These are phyloP conservation scores for Halcyon smyrnensis DNA, from an alignment of 2,797 vertebrate species.

Conservation along the genomic window DNA sequence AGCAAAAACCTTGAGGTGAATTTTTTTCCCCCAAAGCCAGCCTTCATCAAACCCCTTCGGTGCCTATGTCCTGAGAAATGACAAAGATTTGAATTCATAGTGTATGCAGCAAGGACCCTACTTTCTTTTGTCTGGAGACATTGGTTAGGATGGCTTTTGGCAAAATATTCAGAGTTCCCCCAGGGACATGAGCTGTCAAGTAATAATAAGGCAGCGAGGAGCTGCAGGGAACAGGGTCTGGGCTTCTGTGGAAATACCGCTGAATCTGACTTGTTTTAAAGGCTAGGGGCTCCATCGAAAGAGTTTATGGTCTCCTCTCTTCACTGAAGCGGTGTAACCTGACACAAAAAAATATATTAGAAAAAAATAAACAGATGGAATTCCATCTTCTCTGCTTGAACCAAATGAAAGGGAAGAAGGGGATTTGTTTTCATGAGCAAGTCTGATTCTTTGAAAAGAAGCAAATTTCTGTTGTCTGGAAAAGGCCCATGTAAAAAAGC, in stretches of 20 bases:
- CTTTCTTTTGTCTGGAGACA: conserved; percentile 42
- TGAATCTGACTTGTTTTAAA: background rate
- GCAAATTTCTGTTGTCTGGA: background rate
- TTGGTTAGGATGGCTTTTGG: conserved; percentile 20
- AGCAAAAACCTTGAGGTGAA: background rate
- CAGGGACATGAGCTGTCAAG: conserved; percentile 10
- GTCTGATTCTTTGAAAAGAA: background rate
- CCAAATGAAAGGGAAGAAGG: background rate
- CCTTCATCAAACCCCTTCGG: background rate
- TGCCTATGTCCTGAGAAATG: conserved; percentile 7
- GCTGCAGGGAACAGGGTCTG: background rate
- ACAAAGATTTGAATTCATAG: conserved; percentile 7
- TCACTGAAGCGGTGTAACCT: background rate
- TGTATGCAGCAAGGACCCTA: background rate
- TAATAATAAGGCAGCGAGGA: conserved; percentile 42
- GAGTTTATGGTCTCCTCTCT: background rate
- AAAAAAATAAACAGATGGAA: background rate
- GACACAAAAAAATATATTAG: background rate
- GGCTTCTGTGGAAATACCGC: background rate
- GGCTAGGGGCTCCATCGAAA: background rate
- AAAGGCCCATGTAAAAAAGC: background rate
- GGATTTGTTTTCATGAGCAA: background rate
- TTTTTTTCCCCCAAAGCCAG: accelerated
- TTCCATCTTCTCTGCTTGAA: background rate
- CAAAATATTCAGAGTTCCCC: conserved; percentile 44